phyloP scores from a whole-genome alignment of 1,140 invertebrate genomes.

The Drosophila virilis region DNA sequence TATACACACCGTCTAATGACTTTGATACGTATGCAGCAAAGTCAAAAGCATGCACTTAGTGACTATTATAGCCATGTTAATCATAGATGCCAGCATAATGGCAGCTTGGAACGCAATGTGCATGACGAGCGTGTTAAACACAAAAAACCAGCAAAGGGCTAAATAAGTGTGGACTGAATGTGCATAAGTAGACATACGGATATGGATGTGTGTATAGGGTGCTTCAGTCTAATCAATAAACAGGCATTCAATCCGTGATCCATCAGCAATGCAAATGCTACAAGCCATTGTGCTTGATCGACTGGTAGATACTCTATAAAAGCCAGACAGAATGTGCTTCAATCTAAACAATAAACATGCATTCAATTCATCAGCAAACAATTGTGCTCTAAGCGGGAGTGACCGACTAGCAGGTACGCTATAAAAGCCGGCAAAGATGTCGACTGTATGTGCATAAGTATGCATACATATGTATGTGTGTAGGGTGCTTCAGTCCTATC shows the following conservation, averaged over 20 bases:
- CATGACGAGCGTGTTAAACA: conserved; percentile 44
- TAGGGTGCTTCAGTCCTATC: conserved; percentile 26
- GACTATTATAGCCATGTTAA: conserved; percentile 73
- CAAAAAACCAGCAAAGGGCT: conserved; percentile 3
- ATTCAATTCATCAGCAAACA: conserved; percentile 1
- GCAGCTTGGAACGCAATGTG: conserved; percentile 62
- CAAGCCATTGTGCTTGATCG: background rate
- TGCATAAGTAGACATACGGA: background rate
- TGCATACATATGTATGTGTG: no score
- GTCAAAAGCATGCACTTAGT: conserved; percentile 78
- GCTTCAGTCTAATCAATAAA: conserved; percentile 35
- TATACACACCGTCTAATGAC: conserved; percentile 61
- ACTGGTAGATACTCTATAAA: background rate
- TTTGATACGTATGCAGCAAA: conserved; percentile 72
- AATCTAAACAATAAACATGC: conserved; percentile 29
- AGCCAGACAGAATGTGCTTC: background rate
- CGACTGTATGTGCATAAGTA: no score
- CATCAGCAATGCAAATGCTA: background rate
- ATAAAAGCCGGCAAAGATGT: no score
- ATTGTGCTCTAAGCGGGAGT: background rate
- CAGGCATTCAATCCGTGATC: background rate
- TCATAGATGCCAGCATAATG: conserved; percentile 72
- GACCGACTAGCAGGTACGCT: background rate
- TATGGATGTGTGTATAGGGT: background rate
- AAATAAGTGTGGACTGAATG: conserved; percentile 7